Base-by-base conservation (phyloP, 1,140 invertebrate genomes). In the Mycetomoellerius zeteki region DNA sequence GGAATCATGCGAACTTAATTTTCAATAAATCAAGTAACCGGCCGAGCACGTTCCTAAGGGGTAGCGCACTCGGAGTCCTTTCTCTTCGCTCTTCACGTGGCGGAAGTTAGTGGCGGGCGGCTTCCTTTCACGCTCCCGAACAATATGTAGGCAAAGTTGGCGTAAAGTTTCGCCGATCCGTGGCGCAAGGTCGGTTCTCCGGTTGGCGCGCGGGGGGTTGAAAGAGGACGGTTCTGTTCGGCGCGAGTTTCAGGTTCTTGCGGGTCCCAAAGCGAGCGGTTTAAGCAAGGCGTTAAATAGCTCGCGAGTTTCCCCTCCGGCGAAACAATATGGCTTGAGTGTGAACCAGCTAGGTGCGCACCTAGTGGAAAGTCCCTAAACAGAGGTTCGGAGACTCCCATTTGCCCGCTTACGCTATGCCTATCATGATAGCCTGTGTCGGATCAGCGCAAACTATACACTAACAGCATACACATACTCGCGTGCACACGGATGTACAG, bases 261-360 rank as follows among this genome's bases (percentile, higher is more conserved):
- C 82, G 82, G 86, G 77, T 33, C 50, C 85, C 78, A 78, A 88
- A 86, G 89, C 86, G 90, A 87, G 91, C 91, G 88, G 91, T 92
- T 92, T 87, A 88, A 88, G 91, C 92, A 91, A 94, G 90, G 94
- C 94, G 93, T 94, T 95, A 94, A 95, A 95, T 94, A 94, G 93
- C 94, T 94, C 77, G 92, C 93, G 94, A 95, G 93, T 95, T 95
- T 93, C 86, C 16, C 65, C 8, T 86, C 85, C 80, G 80, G 92
- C 91, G 93, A 94, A 94, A 94, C 94, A 95, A 94, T 94, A 92
- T 91, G 92, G 91, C 88, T 71, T 90, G 91, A 91, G 93, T 93
- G 93, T 93, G 92, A 94, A 93, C 89, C 91, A 93, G 90, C 89
- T 90, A 90, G 88, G 67, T 88, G 89, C 90, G 90, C 90, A 19